These are phyloP conservation scores for Amiota minor DNA, from an alignment of 2,888 invertebrate genomes.

Conservation along the genomic window DNA sequence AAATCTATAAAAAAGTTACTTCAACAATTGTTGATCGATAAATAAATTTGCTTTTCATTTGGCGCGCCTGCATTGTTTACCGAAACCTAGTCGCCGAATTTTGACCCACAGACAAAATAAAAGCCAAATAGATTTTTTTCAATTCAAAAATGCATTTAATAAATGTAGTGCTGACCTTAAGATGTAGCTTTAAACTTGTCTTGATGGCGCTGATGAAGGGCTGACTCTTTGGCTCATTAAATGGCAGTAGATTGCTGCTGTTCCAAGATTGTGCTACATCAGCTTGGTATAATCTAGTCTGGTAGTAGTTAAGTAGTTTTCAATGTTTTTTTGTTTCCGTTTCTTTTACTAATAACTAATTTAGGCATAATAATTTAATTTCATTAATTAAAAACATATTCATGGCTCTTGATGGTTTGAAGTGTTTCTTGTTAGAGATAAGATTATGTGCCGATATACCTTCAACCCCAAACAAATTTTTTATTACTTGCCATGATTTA, in stretches of 20 bases:
- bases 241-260: no score
- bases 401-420: slow-evolving; percentile 9
- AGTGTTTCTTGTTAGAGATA: neutral
- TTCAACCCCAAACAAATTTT: neutral
- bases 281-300: no score
- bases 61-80: slow-evolving; percentile 3
- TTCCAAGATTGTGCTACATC: no score
- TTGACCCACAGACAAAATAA: neutral
- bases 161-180: slow-evolving; percentile 12
- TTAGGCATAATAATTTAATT: slow-evolving; percentile 23
- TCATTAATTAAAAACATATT: slow-evolving; percentile 29
- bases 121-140: neutral
- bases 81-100: neutral
- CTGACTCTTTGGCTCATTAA: no score
- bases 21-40: slow-evolving; percentile 12
- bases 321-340: neutral
- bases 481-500: slow-evolving; percentile 6
- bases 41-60: neutral
- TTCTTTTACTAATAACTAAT: slow-evolving; percentile 17
- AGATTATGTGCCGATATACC: slow-evolving; percentile 1
- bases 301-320: no score
- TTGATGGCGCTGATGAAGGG: no score
- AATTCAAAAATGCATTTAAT: neutral
- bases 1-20: slow-evolving; percentile 11
- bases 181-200: slow-evolving; percentile 4